Base-by-base conservation (phyloP, 1,140 invertebrate genomes). In the Drosophila repleta region DNA sequence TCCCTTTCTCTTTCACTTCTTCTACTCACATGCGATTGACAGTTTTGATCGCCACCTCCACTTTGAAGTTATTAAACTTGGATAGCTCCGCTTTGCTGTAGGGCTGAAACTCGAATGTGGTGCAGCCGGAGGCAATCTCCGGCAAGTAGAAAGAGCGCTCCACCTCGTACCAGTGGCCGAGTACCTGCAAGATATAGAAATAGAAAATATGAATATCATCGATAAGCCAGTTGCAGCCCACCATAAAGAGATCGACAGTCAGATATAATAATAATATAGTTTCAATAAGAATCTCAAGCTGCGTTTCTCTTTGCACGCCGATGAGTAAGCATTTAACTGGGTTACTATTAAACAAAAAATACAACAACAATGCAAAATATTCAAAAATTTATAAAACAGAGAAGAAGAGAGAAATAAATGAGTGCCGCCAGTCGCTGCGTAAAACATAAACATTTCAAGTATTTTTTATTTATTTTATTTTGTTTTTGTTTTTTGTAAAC, bases 91-190 rank as follows among this genome's bases (percentile, higher is more conserved):
- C 93, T 91, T 29, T 92, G 87, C 74, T 81, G 92, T 93, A 63
- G 84, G 88, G 53, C 91, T 92, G 70, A 94, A 93, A 90, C 93
- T 92, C 48, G 24, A 96, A 90, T 52, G 93, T 93, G 0, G 94
- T 95, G 85, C 95, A 96, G 67, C 94, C 94, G 8, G 94, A 92
- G 3, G 94, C 90, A n/a, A 95, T 91, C 91, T 96, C 95, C 67
- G 95, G 93, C 39, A 95, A 80, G 76, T 95, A 95, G 90, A 95
- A 95, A 0, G 95, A 95, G 49, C 95, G 92, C 83, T 96, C 95
- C 21, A 96, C 93, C 92, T 96, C 95, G 82, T 93, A 95, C 95
- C 95, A 96, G 51, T 93, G 93, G 20, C 95, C 95, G 62, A 93
- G 90, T 87, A 95, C 94, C 95, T 96, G 37, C 17, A 75, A 78